Percentiles rank a stretch among this genome's conserved stretches.
Conservation (phyloP, 1,140 invertebrate species). For the Aphidius gifuensis region DNA sequence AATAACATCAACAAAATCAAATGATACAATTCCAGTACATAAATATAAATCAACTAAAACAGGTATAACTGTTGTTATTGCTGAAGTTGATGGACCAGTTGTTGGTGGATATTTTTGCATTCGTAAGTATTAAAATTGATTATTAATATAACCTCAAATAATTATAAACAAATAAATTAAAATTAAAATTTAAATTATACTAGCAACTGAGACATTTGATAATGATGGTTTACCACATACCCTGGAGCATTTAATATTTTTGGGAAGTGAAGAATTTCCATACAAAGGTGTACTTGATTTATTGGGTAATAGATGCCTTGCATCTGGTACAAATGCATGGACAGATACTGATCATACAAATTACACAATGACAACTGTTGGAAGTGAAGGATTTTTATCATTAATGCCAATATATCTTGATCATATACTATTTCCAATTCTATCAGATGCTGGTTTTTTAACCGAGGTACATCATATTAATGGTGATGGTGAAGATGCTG, state of each 20-base stretch:
- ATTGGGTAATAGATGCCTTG: constrained; percentile 82
- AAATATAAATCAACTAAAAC: constrained; percentile 79
- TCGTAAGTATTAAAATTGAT: constrained; percentile 58
- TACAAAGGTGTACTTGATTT: constrained; percentile 87
- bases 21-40: constrained; percentile 71
- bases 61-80: constrained; percentile 75
- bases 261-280: constrained; percentile 87
- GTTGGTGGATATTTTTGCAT: constrained; percentile 83
- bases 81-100: constrained; percentile 80
- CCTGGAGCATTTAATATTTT: constrained; percentile 87
- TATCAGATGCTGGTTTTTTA: constrained; percentile 75
- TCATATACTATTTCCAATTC: constrained; percentile 81
- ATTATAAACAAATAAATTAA: constrained; percentile 1
- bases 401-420: constrained; percentile 87
- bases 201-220: constrained; percentile 86
- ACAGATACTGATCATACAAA: constrained; percentile 83
- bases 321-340: constrained; percentile 87
- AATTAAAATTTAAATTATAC: constrained; percentile 23
- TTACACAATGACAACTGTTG: constrained; percentile 85
- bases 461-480: constrained; percentile 93
- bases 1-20: constrained; percentile 62
- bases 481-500: constrained; percentile 81
- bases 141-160: not conserved
- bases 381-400: constrained; percentile 82
- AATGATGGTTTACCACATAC: constrained; percentile 92